A percentile compares a stretch with the other conserved stretches of the same genome.
Conservation (phyloP, 2,113 vertebrate genomes). For the Scortum barcoo region DNA sequence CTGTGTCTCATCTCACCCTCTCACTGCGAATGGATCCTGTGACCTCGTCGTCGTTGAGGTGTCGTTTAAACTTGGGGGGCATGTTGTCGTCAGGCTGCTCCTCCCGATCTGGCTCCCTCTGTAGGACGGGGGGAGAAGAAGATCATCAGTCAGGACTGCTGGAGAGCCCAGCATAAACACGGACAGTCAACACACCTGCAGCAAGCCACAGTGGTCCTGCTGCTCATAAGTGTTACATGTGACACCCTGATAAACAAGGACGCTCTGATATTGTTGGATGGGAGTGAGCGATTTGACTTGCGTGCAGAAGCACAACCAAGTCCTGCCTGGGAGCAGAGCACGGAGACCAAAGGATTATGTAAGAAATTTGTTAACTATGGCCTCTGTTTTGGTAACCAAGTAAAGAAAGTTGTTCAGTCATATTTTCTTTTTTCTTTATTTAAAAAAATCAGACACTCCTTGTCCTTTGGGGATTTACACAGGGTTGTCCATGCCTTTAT, state of each 20-base stretch:
- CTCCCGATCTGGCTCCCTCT: conserved; percentile 87
- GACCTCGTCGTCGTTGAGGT: conserved; percentile 97
- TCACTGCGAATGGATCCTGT: conserved; percentile 97
- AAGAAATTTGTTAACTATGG: too few relatives aligned
- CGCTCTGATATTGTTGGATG: not conserved
- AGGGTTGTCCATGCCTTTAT: too few relatives aligned
- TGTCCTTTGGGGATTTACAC: too few relatives aligned
- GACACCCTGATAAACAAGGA: not conserved
- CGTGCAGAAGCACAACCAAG: conserved; percentile 6
- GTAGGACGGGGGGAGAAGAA: conserved; percentile 39
- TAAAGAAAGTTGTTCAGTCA: too few relatives aligned
- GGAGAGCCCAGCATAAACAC: not conserved
- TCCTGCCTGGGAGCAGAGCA: not conserved
- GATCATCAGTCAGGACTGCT: not conserved
- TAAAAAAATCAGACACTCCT: too few relatives aligned
- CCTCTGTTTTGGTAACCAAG: too few relatives aligned
- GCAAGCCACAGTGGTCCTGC: not conserved
- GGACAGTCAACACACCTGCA: not conserved
- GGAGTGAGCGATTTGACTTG: conserved; percentile 8
- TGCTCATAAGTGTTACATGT: not conserved
- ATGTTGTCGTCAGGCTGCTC: conserved; percentile 87
- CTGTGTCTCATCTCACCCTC: conserved; percentile 91
- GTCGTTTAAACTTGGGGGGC: conserved; percentile 98
- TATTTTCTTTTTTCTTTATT: too few relatives aligned
- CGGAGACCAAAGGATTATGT: conserved; percentile 1